These are phyloP conservation scores for Tetragnatha versicolor DNA, from an alignment of 1,140 invertebrate genomes.

Conservation along the genomic window DNA sequence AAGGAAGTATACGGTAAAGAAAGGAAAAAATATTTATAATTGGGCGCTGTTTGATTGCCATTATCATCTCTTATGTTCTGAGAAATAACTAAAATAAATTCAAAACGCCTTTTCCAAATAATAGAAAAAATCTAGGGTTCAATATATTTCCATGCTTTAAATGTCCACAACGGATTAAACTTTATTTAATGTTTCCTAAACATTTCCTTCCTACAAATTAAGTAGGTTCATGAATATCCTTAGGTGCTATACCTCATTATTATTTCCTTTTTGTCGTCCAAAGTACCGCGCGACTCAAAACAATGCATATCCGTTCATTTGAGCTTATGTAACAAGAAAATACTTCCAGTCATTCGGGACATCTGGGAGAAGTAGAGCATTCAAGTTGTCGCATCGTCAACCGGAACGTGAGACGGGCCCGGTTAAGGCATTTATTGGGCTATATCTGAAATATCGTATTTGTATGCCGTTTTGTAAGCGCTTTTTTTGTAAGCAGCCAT, in stretches of 20 bases:
- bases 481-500: too few species aligned
- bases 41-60: neutral
- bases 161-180: neutral
- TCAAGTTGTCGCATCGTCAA: neutral
- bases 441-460: slow-evolving; percentile 1
- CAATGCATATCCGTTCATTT: neutral
- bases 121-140: neutral
- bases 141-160: neutral
- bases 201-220: neutral
- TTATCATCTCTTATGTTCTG: neutral
- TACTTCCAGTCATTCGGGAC: neutral
- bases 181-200: neutral
- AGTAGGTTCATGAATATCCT: neutral
- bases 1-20: too few species aligned
- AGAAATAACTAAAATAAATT: neutral
- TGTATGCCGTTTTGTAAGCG: too few species aligned
- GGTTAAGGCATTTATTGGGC: slow-evolving; percentile 5
- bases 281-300: neutral
- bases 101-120: neutral
- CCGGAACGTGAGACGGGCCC: slow-evolving; percentile 1
- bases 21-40: too few species aligned
- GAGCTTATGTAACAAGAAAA: neutral
- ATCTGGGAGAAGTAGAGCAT: slow-evolving; percentile 12
- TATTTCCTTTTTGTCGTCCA: neutral
- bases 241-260: neutral